phyloP scores from a whole-genome alignment of 2,113 vertebrate species.

The Xenus cinereus region DNA sequence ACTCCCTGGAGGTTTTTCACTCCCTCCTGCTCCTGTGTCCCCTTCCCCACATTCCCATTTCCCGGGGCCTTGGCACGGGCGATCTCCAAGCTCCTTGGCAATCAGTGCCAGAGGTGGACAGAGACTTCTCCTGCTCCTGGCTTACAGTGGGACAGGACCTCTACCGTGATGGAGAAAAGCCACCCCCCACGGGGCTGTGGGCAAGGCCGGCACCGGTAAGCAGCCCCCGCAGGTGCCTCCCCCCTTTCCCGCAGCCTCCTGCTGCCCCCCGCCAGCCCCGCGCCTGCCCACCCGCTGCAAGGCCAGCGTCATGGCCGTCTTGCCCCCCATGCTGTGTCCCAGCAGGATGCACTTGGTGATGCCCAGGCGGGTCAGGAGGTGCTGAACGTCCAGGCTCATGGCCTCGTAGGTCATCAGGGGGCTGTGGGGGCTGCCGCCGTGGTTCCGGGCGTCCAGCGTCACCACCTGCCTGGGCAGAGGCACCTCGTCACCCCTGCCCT shows the following conservation, averaged over 20 bases:
- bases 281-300: slow-evolving; percentile 79
- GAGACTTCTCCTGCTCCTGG: not conserved
- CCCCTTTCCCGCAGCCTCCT: not conserved
- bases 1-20: not conserved
- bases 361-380: slow-evolving; percentile 81
- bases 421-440: slow-evolving; percentile 88
- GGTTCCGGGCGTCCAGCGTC: slow-evolving; percentile 92
- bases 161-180: rapidly evolving
- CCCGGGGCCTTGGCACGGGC: rapidly evolving
- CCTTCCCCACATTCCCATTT: not conserved
- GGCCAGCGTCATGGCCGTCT: slow-evolving; percentile 89
- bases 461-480: slow-evolving; percentile 86
- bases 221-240: not conserved
- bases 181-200: not conserved
- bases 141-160: not conserved
- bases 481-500: not conserved
- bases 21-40: not conserved
- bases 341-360: slow-evolving; percentile 86
- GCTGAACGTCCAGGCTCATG: slow-evolving; percentile 85
- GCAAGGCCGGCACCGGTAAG: rapidly evolving
- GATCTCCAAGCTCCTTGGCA: not conserved
- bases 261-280: not conserved
- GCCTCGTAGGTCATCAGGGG: slow-evolving; percentile 83
- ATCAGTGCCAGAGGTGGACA: rapidly evolving
- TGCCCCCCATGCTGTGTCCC: slow-evolving; percentile 99